These are phyloP conservation scores for Xestia sexstrigata DNA, from an alignment of 2,888 invertebrate species.

Conservation along the genomic window DNA sequence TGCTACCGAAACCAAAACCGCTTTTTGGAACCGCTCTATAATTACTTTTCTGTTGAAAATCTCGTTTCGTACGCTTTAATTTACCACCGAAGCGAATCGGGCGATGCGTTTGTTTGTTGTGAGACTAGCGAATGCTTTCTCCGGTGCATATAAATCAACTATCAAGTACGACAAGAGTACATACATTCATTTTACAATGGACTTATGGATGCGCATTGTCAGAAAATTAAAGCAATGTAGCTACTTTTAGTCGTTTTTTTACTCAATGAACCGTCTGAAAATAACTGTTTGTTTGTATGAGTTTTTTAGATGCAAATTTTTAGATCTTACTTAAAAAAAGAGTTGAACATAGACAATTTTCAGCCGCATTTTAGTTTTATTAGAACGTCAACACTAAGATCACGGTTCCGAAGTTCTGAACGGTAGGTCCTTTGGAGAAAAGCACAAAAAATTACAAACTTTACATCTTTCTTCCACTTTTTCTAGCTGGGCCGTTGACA, in stretches of 20 bases:
- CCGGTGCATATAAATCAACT: constrained; percentile 7
- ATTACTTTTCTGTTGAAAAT: constrained; percentile 75
- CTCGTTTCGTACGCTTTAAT: constrained; percentile 67
- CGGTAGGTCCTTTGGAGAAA: background rate
- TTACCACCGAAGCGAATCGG: constrained; percentile 68
- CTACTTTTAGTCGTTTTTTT: background rate
- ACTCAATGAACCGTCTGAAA: background rate
- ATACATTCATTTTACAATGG: background rate
- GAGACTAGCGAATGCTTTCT: constrained; percentile 37
- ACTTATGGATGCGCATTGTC: background rate
- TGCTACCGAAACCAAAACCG: constrained; percentile 83
- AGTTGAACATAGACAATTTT: background rate
- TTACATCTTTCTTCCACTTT: too few species aligned
- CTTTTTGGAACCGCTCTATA: constrained; percentile 70
- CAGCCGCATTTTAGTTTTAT: background rate
- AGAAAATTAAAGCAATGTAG: background rate
- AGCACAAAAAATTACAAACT: background rate
- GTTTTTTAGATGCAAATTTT: background rate
- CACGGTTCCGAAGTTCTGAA: background rate
- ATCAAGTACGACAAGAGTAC: background rate
- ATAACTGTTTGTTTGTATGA: background rate
- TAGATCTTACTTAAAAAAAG: background rate
- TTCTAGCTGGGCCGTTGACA: background rate
- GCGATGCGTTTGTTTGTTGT: constrained; percentile 50
- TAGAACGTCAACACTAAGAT: background rate